These are phyloP conservation scores for Conus canariensis DNA, from an alignment of 2,888 invertebrate genomes.

Conservation along the genomic window DNA sequence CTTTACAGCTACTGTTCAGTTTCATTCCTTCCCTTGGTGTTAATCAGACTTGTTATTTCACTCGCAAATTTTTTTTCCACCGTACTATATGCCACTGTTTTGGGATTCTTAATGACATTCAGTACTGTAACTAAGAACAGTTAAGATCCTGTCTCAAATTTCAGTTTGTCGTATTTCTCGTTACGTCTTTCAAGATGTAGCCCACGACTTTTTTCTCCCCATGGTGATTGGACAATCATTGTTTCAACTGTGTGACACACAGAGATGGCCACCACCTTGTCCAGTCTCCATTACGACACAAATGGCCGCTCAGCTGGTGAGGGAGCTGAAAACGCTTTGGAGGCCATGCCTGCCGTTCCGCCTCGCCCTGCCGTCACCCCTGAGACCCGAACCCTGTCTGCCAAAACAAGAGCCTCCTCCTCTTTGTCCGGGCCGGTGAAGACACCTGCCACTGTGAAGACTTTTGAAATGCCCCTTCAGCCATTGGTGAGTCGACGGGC, in stretches of 20 bases:
- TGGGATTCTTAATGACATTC: no score
- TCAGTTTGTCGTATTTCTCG: no score
- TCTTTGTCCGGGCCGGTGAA: slow-evolving; percentile 59
- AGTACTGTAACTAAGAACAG: no score
- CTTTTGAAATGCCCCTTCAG: slow-evolving; percentile 74
- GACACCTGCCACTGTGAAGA: slow-evolving; percentile 72
- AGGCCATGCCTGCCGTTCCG: slow-evolving; percentile 65
- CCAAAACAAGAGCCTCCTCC: slow-evolving; percentile 61
- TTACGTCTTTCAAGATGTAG: no score
- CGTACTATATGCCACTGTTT: no score
- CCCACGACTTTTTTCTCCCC: no score
- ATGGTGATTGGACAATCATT: no score
- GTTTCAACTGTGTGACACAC: background rate
- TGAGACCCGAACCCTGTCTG: slow-evolving; percentile 62
- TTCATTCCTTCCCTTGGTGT: no score
- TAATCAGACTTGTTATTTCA: no score
- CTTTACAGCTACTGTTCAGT: no score
- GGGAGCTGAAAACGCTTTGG: slow-evolving; percentile 51
- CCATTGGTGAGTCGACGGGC: slow-evolving; percentile 64
- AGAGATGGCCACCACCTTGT: slow-evolving; percentile 33
- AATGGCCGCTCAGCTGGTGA: slow-evolving; percentile 54
- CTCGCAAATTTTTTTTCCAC: no score
- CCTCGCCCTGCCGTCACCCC: slow-evolving; percentile 58
- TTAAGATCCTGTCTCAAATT: no score
- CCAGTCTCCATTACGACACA: slow-evolving; percentile 53